Base-by-base conservation (phyloP, 1,140 invertebrate species). In the Bombus superbus region DNA sequence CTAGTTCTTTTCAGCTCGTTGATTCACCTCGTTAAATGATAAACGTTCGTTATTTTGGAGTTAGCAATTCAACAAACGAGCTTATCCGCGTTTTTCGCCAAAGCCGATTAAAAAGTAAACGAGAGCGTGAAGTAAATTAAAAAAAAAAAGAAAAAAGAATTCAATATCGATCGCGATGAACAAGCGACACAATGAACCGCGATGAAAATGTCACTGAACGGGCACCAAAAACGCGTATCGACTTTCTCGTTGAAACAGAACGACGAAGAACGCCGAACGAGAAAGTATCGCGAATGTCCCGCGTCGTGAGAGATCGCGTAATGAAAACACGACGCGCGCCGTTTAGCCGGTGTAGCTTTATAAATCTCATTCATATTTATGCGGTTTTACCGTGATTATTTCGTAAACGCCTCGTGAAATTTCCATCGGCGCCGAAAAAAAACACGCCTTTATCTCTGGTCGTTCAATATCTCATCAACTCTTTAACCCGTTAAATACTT, bases 291-390 rank as follows among this genome's bases (percentile, higher is more conserved):
- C 40, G 40, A 32, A 42, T 38, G 15, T 62, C 57, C 32, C 32
- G 32, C 66, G 32, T 35, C 18, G 68, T 13, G 59, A 47, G 40
- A 8, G n/a, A 79, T 47, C 35, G 72, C 22, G 42, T 79, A 68
- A 68, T 68, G 76, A 79, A 79, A 32, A 75, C 44, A 44, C n/a
- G 73, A 75, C 73, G 73, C 32, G 73, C 6, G 44, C 44, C 40
- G 40, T 79, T 79, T 66, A 66, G 18, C n/a, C 9, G 59, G 38
- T 66, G 38, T 10, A 8, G 40, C 42, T 53, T 11, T 38, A 69
- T 53, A 80, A 44, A 79, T 79, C 42, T 79, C 62, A 68, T 79
- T 68, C 62, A 79, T 44, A 79, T 66, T 47, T 79, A 68, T 80
- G 44, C 25, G 18, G 18, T 32, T 75, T 25, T 35, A 3, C 44